phyloP scores from a whole-genome alignment of 1,140 invertebrate species.

The Stegodyphus mimosarum region DNA sequence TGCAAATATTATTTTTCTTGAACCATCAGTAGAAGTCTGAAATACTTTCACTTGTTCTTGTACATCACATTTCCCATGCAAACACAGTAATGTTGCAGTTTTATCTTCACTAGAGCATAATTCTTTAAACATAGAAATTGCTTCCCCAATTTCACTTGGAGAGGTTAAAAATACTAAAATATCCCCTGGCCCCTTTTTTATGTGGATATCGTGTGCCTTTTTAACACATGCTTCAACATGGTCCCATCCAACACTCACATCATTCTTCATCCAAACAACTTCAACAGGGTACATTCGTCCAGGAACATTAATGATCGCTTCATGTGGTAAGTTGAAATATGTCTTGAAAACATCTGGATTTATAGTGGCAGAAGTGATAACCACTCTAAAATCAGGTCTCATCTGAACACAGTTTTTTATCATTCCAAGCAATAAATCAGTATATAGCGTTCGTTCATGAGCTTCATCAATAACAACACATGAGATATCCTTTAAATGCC shows the following conservation, averaged over 20 bases:
- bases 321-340: slow-evolving; percentile 81
- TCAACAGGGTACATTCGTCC: slow-evolving; percentile 86
- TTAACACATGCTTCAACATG: slow-evolving; percentile 84
- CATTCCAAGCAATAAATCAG: slow-evolving; percentile 90
- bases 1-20: slow-evolving; percentile 93
- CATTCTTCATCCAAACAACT: slow-evolving; percentile 79
- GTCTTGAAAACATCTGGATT: slow-evolving; percentile 90
- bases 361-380: slow-evolving; percentile 98
- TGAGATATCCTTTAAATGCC: slow-evolving; percentile 75
- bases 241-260: slow-evolving; percentile 83
- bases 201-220: slow-evolving; percentile 84
- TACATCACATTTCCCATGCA: slow-evolving; percentile 76
- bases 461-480: slow-evolving; percentile 95
- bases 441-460: slow-evolving; percentile 94
- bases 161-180: slow-evolving; percentile 95
- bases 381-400: slow-evolving; percentile 88
- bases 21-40: slow-evolving; percentile 73
- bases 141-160: slow-evolving; percentile 87
- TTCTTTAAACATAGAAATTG: slow-evolving; percentile 74
- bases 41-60: slow-evolving; percentile 67
- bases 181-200: slow-evolving; percentile 80
- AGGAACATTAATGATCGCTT: slow-evolving; percentile 85
- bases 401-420: slow-evolving; percentile 80
- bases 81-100: slow-evolving; percentile 47
- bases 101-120: slow-evolving; percentile 44